These are phyloP conservation scores for Dryas iulia DNA, from an alignment of 1,140 invertebrate genomes.

Conservation along the genomic window DNA sequence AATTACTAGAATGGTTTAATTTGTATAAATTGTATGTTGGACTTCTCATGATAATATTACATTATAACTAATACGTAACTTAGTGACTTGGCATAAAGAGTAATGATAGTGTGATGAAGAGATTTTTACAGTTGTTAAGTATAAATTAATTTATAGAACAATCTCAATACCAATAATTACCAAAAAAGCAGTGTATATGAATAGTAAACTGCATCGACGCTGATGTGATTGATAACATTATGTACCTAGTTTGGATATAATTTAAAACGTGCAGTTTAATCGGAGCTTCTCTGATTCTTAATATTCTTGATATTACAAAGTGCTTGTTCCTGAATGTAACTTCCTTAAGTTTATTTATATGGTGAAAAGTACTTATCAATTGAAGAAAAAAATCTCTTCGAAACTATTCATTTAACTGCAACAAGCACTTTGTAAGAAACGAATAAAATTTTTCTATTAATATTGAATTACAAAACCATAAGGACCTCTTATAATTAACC, in stretches of 20 bases:
- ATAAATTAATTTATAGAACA: constrained; percentile 80
- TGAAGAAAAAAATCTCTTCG: constrained; percentile 23
- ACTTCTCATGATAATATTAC: constrained; percentile 79
- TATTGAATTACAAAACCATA: constrained; percentile 77
- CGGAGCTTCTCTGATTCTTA: constrained; percentile 41
- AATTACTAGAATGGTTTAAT: constrained; percentile 77
- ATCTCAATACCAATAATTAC: constrained; percentile 81
- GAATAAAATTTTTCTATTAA: constrained; percentile 41
- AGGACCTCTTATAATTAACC: constrained; percentile 81
- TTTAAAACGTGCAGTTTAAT: constrained; percentile 32
- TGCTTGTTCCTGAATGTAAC: constrained; percentile 43
- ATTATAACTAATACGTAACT: constrained; percentile 79
- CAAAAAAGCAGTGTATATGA: constrained; percentile 78
- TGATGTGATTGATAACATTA: constrained; percentile 59
- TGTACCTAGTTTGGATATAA: constrained; percentile 36
- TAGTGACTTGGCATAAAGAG: constrained; percentile 77
- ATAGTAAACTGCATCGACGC: constrained; percentile 65
- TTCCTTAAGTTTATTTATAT: neutral
- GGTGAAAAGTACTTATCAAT: constrained; percentile 22
- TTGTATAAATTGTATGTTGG: constrained; percentile 80
- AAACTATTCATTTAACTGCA: constrained; percentile 28
- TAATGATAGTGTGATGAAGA: constrained; percentile 79
- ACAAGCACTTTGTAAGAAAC: constrained; percentile 55
- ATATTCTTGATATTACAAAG: constrained; percentile 46
- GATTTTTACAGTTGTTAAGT: constrained; percentile 81